Evolutionary conservation across 2,888 invertebrate genomes (phyloP).

Genomic region (Malacosoma neustria): DNA sequence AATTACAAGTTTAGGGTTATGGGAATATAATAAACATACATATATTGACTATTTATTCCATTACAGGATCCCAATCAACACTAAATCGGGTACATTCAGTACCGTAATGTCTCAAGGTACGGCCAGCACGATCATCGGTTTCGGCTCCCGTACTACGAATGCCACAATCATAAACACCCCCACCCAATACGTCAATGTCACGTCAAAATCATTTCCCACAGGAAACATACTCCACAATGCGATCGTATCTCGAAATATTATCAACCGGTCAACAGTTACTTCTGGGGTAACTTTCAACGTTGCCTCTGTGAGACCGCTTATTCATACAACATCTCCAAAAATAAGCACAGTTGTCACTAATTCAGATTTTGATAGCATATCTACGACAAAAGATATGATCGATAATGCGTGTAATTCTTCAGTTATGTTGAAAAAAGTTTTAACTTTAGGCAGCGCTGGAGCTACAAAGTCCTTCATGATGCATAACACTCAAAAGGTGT

Average conservation of each 20-base stretch:
- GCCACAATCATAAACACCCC: constrained; percentile 55
- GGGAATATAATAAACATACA: too few relatives aligned
- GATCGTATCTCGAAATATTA: constrained; percentile 62
- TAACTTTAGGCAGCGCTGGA: constrained; percentile 62
- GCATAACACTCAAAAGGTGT: constrained; percentile 66
- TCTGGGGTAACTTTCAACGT: constrained; percentile 55
- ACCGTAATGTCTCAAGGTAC: constrained; percentile 69
- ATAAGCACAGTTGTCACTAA: constrained; percentile 44
- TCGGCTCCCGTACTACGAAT: constrained; percentile 55
- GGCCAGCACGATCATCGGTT: constrained; percentile 60
- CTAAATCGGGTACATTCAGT: constrained; percentile 59
- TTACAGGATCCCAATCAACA: constrained; percentile 59
- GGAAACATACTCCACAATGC: constrained; percentile 69
- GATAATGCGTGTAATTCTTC: constrained; percentile 69
- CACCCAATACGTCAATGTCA: constrained; percentile 59
- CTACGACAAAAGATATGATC: constrained; percentile 67
- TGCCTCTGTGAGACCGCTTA: constrained; percentile 43
- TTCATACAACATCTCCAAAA: constrained; percentile 50
- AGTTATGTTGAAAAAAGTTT: constrained; percentile 67
- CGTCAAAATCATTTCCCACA: constrained; percentile 63
- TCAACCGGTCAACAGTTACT: constrained; percentile 43
- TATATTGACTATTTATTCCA: constrained; percentile 1
- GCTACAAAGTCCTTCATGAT: constrained; percentile 66
- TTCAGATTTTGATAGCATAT: constrained; percentile 55
- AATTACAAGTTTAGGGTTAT: too few relatives aligned